Evolutionary conservation across 2,888 invertebrate species (phyloP), one percentile per base, ranked within the genome.

Genomic region (Ennomos erosarius): DNA sequence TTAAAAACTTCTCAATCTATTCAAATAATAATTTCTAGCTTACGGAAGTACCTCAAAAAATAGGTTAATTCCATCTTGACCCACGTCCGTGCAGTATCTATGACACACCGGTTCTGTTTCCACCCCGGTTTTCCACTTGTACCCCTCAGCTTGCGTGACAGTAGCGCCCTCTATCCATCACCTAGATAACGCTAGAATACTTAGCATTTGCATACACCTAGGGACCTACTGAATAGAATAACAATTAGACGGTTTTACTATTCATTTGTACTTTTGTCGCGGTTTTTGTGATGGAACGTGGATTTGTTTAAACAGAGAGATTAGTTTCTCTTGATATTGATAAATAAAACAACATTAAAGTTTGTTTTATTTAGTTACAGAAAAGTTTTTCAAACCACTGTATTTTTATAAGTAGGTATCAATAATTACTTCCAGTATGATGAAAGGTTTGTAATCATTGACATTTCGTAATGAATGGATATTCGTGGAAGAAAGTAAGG

Each of bases 181-280:
- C 79, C 60, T 60, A 84, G 89, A 90, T 90, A 90, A 83, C 78
- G 69, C 69, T 67, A 73, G 78, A 85, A 84, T 82, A 82, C 83
- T 79, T 78, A 73, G 57, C 66, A 85, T 87, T 88, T 76, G 78
- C 88, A 87, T 88, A 86, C 78, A 62, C 65, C 65, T 69, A 69
- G 62, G 55, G 48, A 55, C 55, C 44, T 34, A 40, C 42, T 38
- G 57, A 58, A 62, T 62, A 62, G 57, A 62, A 62, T 62, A 58
- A 58, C 58, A 62, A 62, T 62, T 62, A 62, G 46, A 53, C 12
- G 59, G 51, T 60, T 60, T 55, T 59, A 59, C 43, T 33, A 47
- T 59, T 55, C 54, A 60, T 60, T 60, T 55, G 51, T 55, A 55
- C 47, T 48, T 54, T 43, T 60, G 59, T 51, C 55, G 59, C 47